phyloP scores from a whole-genome alignment of 2,888 invertebrate genomes.

The Scaptomyza polygonia region DNA sequence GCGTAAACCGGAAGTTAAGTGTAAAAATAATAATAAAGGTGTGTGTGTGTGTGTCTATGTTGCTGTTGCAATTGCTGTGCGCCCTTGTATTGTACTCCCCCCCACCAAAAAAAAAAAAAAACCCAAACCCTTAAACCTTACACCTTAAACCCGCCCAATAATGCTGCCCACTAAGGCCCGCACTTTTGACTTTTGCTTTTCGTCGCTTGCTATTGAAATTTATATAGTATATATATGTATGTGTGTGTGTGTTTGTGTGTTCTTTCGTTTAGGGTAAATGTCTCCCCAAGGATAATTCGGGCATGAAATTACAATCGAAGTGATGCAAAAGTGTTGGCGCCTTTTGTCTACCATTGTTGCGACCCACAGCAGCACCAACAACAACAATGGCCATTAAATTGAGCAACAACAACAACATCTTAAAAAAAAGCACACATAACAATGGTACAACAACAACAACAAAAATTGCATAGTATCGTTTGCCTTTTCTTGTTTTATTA shows the following conservation, averaged over 20 bases:
- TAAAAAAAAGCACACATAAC: constrained; percentile 43
- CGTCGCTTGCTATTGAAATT: constrained; percentile 67
- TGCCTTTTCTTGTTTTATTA: constrained; percentile 25
- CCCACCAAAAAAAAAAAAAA: no score
- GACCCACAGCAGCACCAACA: constrained; percentile 36
- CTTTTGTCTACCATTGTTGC: constrained; percentile 70
- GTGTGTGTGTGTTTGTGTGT: constrained; percentile 27
- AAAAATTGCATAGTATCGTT: constrained; percentile 44
- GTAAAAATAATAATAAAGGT: constrained; percentile 81
- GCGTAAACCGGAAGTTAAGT: constrained; percentile 80
- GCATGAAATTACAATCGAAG: constrained; percentile 84
- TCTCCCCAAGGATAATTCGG: constrained; percentile 83
- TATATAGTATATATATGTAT: constrained; percentile 51
- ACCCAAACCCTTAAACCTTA: not conserved
- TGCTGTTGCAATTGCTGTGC: constrained; percentile 40
- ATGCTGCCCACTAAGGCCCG: constrained; percentile 18
- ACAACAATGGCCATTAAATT: constrained; percentile 53
- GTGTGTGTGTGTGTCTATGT: constrained; percentile 17
- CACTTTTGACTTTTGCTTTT: constrained; percentile 64
- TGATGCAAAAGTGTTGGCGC: constrained; percentile 74
- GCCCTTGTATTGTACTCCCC: constrained; percentile 35
- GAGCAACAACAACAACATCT: constrained; percentile 39
- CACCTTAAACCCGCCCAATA: not conserved
- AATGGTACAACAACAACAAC: constrained; percentile 24
- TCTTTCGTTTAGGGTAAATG: constrained; percentile 74